Evolutionary conservation across 2,888 invertebrate species (phyloP).

Genomic region (Lithophane socia): DNA sequence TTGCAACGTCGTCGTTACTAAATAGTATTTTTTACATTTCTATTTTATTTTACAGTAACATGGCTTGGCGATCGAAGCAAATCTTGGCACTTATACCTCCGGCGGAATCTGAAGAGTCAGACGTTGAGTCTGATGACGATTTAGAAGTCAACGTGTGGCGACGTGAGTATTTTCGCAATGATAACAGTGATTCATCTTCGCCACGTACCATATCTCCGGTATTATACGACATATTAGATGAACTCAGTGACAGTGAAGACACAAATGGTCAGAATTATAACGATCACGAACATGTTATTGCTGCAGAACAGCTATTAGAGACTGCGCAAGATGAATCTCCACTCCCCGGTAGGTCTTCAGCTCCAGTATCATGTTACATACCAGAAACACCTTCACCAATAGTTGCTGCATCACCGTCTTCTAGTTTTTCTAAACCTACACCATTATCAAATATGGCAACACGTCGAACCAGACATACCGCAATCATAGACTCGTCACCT

Average conservation of each 20-base stretch:
- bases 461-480: slow-evolving; percentile 21
- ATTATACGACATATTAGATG: slow-evolving; percentile 17
- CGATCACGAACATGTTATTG: background rate
- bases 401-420: slow-evolving; percentile 19
- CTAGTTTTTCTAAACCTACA: slow-evolving; percentile 19
- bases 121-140: slow-evolving; percentile 29
- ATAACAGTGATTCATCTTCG: slow-evolving; percentile 22
- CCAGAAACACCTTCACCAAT: slow-evolving; percentile 25
- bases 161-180: slow-evolving; percentile 18
- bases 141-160: slow-evolving; percentile 8
- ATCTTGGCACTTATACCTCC: slow-evolving; percentile 7
- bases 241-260: slow-evolving; percentile 27
- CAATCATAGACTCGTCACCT: slow-evolving; percentile 14
- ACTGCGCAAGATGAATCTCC: slow-evolving; percentile 17
- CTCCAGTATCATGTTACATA: slow-evolving; percentile 14
- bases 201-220: slow-evolving; percentile 8
- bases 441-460: background rate
- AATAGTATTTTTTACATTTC: slow-evolving; percentile 13
- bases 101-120: slow-evolving; percentile 20
- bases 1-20: slow-evolving; percentile 9
- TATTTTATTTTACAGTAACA: slow-evolving; percentile 12
- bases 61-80: slow-evolving; percentile 9
- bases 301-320: slow-evolving; percentile 19
- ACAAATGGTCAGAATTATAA: background rate
- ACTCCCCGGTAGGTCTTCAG: slow-evolving; percentile 21